These are phyloP conservation scores for Philopedon plagiatum DNA, from an alignment of 2,888 invertebrate species.

Conservation along the genomic window DNA sequence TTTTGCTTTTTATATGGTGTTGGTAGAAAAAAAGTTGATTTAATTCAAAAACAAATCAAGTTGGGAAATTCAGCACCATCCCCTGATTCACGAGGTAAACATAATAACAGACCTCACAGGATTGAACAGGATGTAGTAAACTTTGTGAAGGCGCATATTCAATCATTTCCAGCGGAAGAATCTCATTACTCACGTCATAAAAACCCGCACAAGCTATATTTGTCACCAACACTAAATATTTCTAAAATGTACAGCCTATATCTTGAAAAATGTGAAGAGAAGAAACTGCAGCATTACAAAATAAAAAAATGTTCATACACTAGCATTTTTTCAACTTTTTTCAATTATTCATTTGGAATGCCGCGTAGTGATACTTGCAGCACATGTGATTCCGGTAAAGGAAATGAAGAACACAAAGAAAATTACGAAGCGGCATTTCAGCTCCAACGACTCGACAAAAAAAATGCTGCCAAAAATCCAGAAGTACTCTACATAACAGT, in stretches of 20 bases:
- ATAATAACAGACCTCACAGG: too few relatives aligned
- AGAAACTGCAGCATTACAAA: too few relatives aligned
- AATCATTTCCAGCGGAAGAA: too few relatives aligned
- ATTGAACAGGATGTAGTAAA: too few relatives aligned
- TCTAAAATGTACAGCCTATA: too few relatives aligned
- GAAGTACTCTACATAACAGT: not conserved
- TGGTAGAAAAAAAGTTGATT: not conserved
- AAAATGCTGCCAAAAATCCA: not conserved
- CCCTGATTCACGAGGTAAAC: too few relatives aligned
- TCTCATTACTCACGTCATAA: not conserved
- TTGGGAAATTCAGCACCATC: too few relatives aligned
- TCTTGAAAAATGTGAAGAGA: too few relatives aligned
- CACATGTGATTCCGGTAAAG: not conserved
- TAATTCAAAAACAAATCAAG: not conserved
- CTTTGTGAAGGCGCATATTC: too few relatives aligned
- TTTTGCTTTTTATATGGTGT: not conserved
- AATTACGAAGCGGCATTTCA: not conserved
- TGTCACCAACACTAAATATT: too few relatives aligned
- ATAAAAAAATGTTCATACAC: not conserved
- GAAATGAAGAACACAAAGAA: conserved; percentile 1
- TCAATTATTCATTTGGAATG: conserved; percentile 6
- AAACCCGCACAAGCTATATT: too few relatives aligned
- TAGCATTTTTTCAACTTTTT: not conserved
- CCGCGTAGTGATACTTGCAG: conserved; percentile 2
- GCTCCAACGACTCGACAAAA: not conserved